Percentiles rank a stretch among this genome's conserved stretches.
Conservation (phyloP, 2,888 invertebrate genomes). For the Caenorhabditis drosophilae region DNA sequence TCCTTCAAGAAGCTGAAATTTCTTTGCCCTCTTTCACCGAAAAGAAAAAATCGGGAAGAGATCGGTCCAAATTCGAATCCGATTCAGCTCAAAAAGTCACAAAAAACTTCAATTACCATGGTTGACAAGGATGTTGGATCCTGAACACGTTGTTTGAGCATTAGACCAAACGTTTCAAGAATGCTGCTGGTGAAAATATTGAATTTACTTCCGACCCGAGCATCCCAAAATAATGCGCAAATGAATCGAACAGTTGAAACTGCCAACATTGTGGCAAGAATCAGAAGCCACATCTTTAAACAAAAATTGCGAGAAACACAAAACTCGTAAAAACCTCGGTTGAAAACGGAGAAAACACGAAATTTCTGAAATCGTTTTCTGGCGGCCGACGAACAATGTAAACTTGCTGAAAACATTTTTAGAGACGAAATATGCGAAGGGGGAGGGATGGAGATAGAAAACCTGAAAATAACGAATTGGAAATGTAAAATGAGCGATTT, state of each 20-base stretch:
- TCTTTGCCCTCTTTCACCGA: too few species aligned
- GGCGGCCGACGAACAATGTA: constrained; percentile 47
- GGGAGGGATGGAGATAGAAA: background rate
- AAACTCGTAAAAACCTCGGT: constrained; percentile 4
- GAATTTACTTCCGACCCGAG: constrained; percentile 33
- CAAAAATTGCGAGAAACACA: background rate
- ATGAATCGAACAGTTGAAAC: constrained; percentile 39
- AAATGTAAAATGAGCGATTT: constrained; percentile 51
- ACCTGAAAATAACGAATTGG: constrained; percentile 50
- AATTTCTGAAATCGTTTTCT: constrained; percentile 47
- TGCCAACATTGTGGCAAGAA: constrained; percentile 39
- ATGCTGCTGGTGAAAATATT: constrained; percentile 40
- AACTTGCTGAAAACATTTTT: constrained; percentile 38
- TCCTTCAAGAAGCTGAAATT: constrained; percentile 32
- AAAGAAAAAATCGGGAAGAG: too few species aligned
- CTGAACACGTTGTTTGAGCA: constrained; percentile 48
- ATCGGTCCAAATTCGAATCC: background rate
- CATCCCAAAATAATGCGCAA: constrained; percentile 40
- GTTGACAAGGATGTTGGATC: constrained; percentile 36
- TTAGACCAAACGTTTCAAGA: constrained; percentile 46
- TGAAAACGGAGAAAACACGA: constrained; percentile 48
- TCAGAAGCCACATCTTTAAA: constrained; percentile 41
- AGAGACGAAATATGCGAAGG: too few species aligned
- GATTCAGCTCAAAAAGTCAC: background rate
- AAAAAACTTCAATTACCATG: constrained; percentile 15